phyloP scores from a whole-genome alignment of 2,797 vertebrate species.

The Oryzias sinensis region DNA sequence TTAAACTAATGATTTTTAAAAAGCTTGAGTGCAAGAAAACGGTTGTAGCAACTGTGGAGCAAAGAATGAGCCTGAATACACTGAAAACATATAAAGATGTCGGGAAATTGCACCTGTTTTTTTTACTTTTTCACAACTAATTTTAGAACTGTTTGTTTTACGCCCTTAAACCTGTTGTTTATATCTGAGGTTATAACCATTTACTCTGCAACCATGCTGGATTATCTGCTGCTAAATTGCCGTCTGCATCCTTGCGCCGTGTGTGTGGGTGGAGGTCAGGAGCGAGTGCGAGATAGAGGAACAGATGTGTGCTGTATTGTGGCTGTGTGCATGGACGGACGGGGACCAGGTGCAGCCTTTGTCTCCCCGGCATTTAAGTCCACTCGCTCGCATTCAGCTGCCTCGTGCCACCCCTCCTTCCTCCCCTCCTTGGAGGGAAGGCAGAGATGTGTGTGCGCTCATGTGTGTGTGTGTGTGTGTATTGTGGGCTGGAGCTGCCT shows the following conservation, averaged over 20 bases:
- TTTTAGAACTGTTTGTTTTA: constrained; percentile 11
- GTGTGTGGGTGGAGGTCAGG: constrained; percentile 66
- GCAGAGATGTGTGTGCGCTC: constrained; percentile 39
- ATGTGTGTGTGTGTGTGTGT: constrained; percentile 34
- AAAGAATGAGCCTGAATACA: neutral
- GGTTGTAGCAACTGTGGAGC: constrained; percentile 24
- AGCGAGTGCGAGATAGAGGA: constrained; percentile 71
- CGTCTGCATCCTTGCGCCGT: constrained; percentile 23
- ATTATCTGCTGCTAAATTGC: constrained; percentile 25
- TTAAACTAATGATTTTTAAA: neutral
- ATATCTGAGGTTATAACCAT: constrained; percentile 29
- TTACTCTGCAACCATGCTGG: constrained; percentile 29
- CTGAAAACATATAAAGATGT: neutral
- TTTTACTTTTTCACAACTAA: no score
- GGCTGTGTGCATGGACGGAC: constrained; percentile 71
- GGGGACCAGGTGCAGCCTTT: constrained; percentile 97
- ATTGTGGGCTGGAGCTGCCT: constrained; percentile 31
- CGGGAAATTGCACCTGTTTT: no score
- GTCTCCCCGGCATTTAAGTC: constrained; percentile 81
- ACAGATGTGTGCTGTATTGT: constrained; percentile 91
- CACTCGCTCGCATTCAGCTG: constrained; percentile 81
- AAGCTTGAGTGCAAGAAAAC: neutral
- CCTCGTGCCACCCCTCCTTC: constrained; percentile 71
- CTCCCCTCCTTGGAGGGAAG: constrained; percentile 50
- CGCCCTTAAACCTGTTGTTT: constrained; percentile 41